Base-by-base conservation (phyloP, 2,888 invertebrate genomes). In the Pseudoips prasinana region DNA sequence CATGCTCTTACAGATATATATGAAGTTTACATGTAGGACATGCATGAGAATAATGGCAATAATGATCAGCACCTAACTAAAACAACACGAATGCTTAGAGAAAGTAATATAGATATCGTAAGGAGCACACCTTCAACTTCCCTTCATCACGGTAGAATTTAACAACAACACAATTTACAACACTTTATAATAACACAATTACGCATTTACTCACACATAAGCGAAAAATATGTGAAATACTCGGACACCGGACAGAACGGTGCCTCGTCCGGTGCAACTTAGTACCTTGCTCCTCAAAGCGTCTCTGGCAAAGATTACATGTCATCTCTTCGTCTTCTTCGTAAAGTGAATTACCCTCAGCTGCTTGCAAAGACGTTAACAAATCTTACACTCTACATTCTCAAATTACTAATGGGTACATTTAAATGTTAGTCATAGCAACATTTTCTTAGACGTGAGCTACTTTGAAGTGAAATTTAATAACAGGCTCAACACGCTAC, bases 201-300 rank as follows among this genome's bases (percentile, higher is more conserved):
- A 80, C 87, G 87, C 88, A 77, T 81, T 86, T 84, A 88, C 88
- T 88, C 87, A 86, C 87, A 88, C 88, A 88, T 85, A 87, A 86
- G 86, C 85, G 73, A 73, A 74, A 71, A 72, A 74, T 69, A 73
- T 74, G 72, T 66, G 71, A 76, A 80, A 77, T 73, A 76, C 73
- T 75, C 70, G 67, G 75, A 69, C 77, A 84, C 83, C 81, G 80
- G 78, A 77, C 72, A 63, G 62, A 65, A 69, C 66, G 66, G 72
- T 65, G 66, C 57, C 60, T 65, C 66, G 71, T 78, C 77, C 79
- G 73, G 72, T 68, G 75, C 71, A 66, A 70, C 76, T 79, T 68
- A 85, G 90, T 92, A 93, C 92, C 93, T 93, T 93, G 92, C 90
- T 92, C 92, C 88, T 92, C 92, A 91, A 92, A 93, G 80, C 92